These are phyloP conservation scores for Dolichoris vasculosae DNA, from an alignment of 1,140 invertebrate genomes.

Conservation along the genomic window DNA sequence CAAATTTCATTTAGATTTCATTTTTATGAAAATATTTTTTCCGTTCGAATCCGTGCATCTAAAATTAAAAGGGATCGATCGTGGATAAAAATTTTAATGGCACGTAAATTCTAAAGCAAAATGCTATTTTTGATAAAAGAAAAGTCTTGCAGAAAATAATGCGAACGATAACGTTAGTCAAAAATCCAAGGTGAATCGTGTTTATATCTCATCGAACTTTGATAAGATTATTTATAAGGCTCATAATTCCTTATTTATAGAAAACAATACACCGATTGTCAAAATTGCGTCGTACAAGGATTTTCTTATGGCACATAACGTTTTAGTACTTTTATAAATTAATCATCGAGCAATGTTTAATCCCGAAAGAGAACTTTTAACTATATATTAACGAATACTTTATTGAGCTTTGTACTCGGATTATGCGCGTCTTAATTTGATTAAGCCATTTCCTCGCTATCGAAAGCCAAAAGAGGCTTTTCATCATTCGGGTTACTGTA, in stretches of 20 bases:
- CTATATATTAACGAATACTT: background rate
- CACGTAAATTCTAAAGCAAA: too few species aligned
- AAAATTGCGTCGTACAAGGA: background rate
- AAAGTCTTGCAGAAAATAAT: background rate
- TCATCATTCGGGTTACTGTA: background rate
- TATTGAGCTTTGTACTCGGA: background rate
- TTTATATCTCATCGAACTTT: background rate
- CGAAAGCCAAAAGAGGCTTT: background rate
- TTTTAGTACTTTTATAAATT: background rate
- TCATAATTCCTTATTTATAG: background rate
- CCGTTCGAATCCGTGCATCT: background rate
- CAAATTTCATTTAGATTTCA: background rate
- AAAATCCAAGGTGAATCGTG: background rate
- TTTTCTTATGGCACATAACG: background rate
- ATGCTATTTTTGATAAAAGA: too few species aligned
- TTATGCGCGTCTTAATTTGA: background rate
- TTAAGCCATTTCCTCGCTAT: background rate
- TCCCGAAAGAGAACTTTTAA: background rate
- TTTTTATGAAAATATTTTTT: background rate
- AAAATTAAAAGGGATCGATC: too few species aligned
- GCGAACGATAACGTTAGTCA: conserved; percentile 4
- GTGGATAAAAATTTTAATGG: too few species aligned
- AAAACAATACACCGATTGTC: background rate
- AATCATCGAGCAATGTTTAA: background rate
- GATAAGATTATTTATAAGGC: conserved; percentile 31